These are phyloP conservation scores for cattle (Bos taurus) DNA, from an alignment of 2,113 vertebrate genomes.

Conservation along the genomic window DNA sequence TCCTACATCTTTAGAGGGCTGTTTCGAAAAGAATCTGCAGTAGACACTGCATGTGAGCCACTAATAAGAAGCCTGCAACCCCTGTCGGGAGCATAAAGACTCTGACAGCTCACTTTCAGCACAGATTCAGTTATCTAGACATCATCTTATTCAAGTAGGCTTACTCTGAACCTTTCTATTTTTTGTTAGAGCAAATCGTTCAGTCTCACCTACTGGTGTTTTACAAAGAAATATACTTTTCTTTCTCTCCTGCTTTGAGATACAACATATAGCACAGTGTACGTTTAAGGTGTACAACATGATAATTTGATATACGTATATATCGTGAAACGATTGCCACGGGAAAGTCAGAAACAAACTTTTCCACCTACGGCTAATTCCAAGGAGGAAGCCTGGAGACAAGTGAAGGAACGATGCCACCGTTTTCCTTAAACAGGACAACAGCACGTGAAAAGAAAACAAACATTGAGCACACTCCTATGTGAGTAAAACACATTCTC, in stretches of 20 bases:
- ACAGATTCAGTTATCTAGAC: neutral
- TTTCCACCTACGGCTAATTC: neutral
- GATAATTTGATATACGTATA: neutral
- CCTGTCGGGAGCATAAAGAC: neutral
- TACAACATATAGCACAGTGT: neutral
- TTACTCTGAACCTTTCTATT: neutral
- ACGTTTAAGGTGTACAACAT: no score
- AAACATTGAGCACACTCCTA: neutral
- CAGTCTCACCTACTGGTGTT: neutral
- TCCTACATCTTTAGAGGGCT: neutral
- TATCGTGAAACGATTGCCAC: neutral
- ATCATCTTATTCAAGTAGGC: neutral
- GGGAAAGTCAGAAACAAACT: neutral
- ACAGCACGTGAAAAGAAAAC: neutral
- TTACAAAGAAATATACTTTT: neutral
- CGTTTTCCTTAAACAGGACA: neutral
- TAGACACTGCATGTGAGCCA: neutral
- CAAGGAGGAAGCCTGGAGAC: neutral
- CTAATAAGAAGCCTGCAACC: neutral
- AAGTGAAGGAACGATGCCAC: fast-evolving
- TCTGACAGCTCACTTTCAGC: neutral
- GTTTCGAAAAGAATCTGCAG: neutral
- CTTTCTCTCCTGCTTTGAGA: neutral
- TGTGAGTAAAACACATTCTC: neutral
- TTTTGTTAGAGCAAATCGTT: neutral